These are phyloP conservation scores for Apodemia zela DNA, from an alignment of 2,888 invertebrate genomes.

Conservation along the genomic window DNA sequence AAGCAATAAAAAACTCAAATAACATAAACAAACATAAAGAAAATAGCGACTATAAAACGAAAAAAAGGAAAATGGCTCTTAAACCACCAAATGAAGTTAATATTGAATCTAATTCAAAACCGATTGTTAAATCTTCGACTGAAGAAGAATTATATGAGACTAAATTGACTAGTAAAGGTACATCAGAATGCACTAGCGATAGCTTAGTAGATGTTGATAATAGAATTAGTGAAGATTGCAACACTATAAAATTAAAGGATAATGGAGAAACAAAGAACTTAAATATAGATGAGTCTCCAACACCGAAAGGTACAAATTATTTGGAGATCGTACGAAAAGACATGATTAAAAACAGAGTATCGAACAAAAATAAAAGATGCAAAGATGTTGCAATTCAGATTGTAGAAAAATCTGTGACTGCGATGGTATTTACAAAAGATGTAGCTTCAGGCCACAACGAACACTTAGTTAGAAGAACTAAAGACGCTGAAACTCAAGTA, in stretches of 20 bases:
- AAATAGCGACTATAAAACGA: not conserved
- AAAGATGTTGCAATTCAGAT: not conserved
- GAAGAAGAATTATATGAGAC: not conserved
- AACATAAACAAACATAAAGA: not conserved
- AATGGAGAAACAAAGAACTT: not conserved
- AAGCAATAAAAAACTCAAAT: not conserved
- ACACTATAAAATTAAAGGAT: not conserved
- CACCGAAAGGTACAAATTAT: not conserved
- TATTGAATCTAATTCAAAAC: not conserved
- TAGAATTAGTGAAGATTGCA: not conserved
- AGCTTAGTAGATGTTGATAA: not conserved
- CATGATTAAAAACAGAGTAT: not conserved
- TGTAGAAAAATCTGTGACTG: not conserved
- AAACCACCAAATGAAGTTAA: not conserved
- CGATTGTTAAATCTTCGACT: not conserved
- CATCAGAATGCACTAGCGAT: not conserved
- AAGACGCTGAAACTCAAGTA: slow-evolving; percentile 7
- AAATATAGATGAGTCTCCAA: not conserved
- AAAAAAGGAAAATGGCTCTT: not conserved
- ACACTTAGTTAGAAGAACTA: not conserved
- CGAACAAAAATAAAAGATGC: not conserved
- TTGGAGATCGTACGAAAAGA: not conserved
- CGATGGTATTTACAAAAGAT: not conserved
- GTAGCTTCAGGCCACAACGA: not conserved
- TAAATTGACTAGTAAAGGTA: not conserved